Evolutionary conservation across 2,797 vertebrate species (phyloP).

Genomic region (Enteromius paludinosus): DNA sequence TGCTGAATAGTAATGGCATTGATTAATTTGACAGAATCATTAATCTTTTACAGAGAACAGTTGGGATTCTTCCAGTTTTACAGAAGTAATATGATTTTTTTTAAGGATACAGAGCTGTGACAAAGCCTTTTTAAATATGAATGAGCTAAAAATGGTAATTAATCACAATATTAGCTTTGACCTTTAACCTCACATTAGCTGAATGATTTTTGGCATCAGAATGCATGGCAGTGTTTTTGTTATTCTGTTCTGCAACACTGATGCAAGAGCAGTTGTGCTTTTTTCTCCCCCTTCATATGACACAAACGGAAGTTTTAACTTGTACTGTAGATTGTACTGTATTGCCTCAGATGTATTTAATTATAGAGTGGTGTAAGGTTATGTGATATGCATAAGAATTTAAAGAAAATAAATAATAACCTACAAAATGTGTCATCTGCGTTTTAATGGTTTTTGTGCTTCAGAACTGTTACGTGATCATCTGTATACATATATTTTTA

Average conservation of each 20-base stretch:
- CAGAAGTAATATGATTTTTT: constrained; percentile 9
- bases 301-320: background rate
- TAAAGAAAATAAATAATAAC: constrained; percentile 13
- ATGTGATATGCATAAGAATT: background rate
- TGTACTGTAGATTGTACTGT: background rate
- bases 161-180: background rate
- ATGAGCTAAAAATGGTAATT: background rate
- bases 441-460: background rate
- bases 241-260: background rate
- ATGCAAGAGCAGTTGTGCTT: background rate
- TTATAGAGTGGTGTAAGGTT: constrained; percentile 55
- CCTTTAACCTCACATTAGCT: background rate
- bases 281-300: background rate
- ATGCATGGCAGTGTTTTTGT: constrained; percentile 4
- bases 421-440: background rate
- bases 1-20: constrained; percentile 28
- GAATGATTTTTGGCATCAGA: background rate
- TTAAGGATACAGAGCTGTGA: constrained; percentile 2
- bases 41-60: constrained; percentile 26
- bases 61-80: constrained; percentile 4
- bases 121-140: constrained; percentile 24
- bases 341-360: constrained; percentile 8
- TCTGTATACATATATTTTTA: background rate
- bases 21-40: constrained; percentile 11
- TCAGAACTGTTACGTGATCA: background rate